These are phyloP conservation scores for Platichthys flesus DNA, from an alignment of 2,113 vertebrate species.

Conservation along the genomic window DNA sequence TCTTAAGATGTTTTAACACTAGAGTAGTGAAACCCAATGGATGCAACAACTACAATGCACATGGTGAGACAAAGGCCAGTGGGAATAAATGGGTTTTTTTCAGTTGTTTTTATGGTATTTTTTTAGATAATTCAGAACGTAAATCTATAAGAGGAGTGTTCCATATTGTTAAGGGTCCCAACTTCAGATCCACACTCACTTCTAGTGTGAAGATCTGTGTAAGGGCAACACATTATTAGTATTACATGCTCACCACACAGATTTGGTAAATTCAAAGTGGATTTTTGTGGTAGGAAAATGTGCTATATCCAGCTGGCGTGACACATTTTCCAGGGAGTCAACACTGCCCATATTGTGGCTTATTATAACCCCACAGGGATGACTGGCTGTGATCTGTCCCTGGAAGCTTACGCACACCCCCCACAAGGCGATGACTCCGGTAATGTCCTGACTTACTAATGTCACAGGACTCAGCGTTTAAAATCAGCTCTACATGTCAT, in stretches of 20 bases:
- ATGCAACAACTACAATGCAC: too few relatives aligned
- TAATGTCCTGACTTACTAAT: slow-evolving; percentile 25
- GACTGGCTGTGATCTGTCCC: slow-evolving; percentile 55
- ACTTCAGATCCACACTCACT: too few relatives aligned
- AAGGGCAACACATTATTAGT: neutral
- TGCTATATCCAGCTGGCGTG: slow-evolving; percentile 63
- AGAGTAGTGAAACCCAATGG: too few relatives aligned
- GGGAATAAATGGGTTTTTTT: too few relatives aligned
- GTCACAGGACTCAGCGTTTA: slow-evolving; percentile 6
- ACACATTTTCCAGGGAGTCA: slow-evolving; percentile 62
- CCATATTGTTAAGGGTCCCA: too few relatives aligned
- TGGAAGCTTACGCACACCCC: slow-evolving; percentile 37
- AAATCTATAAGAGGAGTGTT: too few relatives aligned
- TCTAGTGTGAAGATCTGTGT: too few relatives aligned
- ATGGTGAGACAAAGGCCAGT: too few relatives aligned
- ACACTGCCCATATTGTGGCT: slow-evolving; percentile 48
- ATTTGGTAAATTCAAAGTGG: slow-evolving; percentile 9
- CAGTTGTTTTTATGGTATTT: too few relatives aligned
- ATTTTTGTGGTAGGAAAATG: slow-evolving; percentile 58
- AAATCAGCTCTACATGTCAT: neutral
- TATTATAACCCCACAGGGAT: slow-evolving; percentile 63
- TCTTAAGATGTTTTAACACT: too few relatives aligned
- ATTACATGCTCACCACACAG: neutral
- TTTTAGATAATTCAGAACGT: too few relatives aligned
- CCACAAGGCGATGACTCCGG: slow-evolving; percentile 38